phyloP scores from a whole-genome alignment of 2,797 vertebrate genomes.

The Syncerus caffer region DNA sequence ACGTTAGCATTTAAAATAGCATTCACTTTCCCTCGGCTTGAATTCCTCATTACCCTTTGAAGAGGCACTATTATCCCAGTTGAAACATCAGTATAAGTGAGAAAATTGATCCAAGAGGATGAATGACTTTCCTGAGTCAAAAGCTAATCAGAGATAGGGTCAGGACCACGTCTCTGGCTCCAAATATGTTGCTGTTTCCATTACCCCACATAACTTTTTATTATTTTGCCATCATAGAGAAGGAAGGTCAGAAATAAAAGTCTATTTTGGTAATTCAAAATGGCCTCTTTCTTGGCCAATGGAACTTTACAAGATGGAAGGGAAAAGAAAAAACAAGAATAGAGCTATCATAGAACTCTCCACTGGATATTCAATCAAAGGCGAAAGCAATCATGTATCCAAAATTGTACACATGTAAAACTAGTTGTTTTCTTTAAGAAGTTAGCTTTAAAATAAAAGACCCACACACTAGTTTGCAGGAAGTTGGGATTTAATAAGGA shows the following conservation, averaged over 20 bases:
- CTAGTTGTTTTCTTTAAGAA: background rate
- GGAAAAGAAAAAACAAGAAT: background rate
- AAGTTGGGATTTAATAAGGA: background rate
- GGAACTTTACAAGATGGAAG: background rate
- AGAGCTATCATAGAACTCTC: background rate
- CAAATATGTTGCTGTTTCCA: background rate
- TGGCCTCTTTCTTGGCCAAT: background rate
- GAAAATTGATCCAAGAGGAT: background rate
- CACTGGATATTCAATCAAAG: background rate
- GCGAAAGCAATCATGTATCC: background rate
- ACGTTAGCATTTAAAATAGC: background rate
- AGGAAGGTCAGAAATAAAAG: background rate
- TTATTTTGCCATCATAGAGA: background rate
- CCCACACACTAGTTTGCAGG: background rate
- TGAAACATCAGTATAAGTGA: conserved; percentile 31
- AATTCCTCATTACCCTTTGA: background rate
- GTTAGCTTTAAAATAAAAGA: background rate
- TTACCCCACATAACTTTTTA: background rate
- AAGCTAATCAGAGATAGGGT: background rate
- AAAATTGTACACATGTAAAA: background rate
- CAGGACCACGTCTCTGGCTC: background rate
- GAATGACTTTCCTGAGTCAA: conserved; percentile 10
- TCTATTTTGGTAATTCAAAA: background rate
- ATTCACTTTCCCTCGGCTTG: background rate
- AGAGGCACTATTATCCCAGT: background rate